Evolutionary conservation across 2,888 invertebrate genomes (phyloP), one percentile per base, ranked within the genome.

Genomic region (Plutella xylostella): DNA sequence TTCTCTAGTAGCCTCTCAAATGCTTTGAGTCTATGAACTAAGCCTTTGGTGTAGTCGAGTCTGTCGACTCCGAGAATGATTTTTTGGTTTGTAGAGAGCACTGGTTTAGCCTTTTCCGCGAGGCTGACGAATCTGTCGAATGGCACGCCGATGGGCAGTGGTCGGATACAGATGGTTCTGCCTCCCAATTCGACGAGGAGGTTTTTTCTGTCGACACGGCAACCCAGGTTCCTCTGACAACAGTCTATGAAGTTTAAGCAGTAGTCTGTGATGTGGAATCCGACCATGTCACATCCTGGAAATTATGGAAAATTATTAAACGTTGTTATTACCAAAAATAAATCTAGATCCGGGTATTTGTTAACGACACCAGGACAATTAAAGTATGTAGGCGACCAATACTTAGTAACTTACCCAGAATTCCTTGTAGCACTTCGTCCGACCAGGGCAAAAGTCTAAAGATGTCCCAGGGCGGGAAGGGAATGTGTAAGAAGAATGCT

Each of bases 401-500:
- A n/a, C 28, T 4, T 6, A 28, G 20, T 35, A 38, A 55, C 72
- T 77, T 76, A 87, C 90, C 92, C 43, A 97, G 85, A 87, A 97
- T 92, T 51, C 96, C 96, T 72, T 96, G 94, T 21, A 97, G 85
- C 45, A 97, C 91, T 78, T 96, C 96, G 72, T 95, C 95, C n/a
- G 93, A 92, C 93, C 95, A 94, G 1, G 95, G 95, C 60, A 96
- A 92, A 42, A 96, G 82, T 49, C 95, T 86, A 72, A 94, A 95
- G 54, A 96, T 94, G 62, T 96, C 96, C 93, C 96, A 96, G 12
- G 96, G 92, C 12, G 96, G 96, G 72, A 97, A 97, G 0, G 97
- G 97, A 61, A 97, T 97, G 75, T 97, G 97, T 49, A 97, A 85
- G 76, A 97, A 97, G 83, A 97, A 97, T 21, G 94, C 96, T 52